Evolutionary conservation across 2,113 vertebrate species (phyloP), one percentile per base, ranked within the genome.

Genomic region (Sapayoa aenigma): DNA sequence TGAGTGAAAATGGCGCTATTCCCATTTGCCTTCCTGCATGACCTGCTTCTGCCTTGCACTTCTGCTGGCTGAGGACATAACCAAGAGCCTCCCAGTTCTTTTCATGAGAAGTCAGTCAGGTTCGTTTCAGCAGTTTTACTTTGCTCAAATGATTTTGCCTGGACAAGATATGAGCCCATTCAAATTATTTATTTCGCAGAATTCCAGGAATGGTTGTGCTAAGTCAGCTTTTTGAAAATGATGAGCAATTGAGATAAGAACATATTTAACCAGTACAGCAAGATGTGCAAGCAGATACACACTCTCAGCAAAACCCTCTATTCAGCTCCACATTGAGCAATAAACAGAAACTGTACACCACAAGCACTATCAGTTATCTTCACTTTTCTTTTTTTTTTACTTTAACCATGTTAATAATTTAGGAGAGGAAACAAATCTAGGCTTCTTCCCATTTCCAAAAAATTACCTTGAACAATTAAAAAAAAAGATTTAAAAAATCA

Each of bases 61-160:
- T 94, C 68, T 89, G 83, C 58, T 88, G 84, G 68, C 63, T 1
- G 1, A 87, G 90, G 90, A 91, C 85, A 35, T 35, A 69, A 9
- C 58, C 53, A 49, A 35, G 28, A n/a, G 55, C 79, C 74, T 62
- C 90, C 63, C 80, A 67, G 44, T 15, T 84, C 23, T 4, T 27
- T 39, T 52, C 53, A 30, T 10, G 28, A 66, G 60, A 73, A 42
- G 85, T 90, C 90, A 90, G 27, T 5, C 90, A 77, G 31, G 90
- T 81, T 88, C n/a, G 59, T 55, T 93, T 86, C 63, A 86, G 56
- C 68, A 89, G 55, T 50, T 92, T 77, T 71, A 92, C 84, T 71
- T 28, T 88, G 60, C 55, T 47, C 28, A 25, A 15, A 0, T 76
- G 66, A 90, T 71, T 90, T 67, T 66, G 53, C 76, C 68, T 47